Evolutionary conservation across 23 tunicate species (phyloP).

Genomic region (Trididemnum clinides): DNA sequence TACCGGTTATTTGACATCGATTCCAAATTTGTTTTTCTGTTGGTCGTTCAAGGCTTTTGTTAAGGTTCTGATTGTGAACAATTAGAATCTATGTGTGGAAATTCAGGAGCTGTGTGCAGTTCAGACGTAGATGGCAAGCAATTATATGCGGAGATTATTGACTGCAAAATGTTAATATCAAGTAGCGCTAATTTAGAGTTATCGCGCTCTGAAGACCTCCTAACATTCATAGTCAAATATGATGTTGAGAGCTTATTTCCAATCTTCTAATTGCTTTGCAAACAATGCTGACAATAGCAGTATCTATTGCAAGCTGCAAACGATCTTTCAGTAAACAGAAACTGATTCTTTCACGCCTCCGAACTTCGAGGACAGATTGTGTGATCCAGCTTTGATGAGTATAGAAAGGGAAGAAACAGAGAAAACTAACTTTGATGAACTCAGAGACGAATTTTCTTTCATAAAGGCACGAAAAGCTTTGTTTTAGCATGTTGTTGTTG

Average conservation of each 20-base stretch:
- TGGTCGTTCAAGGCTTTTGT: neutral
- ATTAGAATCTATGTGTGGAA: neutral
- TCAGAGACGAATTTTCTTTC: no score
- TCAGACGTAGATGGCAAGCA: no score
- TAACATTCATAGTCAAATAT: constrained; percentile 8
- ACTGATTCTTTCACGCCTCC: no score
- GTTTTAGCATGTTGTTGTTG: no score
- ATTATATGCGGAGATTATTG: no score
- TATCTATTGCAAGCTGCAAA: neutral
- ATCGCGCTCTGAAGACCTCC: constrained; percentile 13
- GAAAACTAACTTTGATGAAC: no score
- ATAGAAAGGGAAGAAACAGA: no score
- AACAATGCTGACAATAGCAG: constrained; percentile 8
- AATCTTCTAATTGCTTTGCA: neutral
- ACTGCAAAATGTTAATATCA: no score
- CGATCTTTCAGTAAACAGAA: neutral
- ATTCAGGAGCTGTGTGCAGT: neutral
- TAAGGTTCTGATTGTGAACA: neutral
- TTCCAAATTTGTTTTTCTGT: constrained; percentile 2
- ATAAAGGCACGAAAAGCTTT: no score
- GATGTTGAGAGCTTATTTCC: neutral
- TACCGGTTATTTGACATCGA: constrained; percentile 4
- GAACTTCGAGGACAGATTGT: no score
- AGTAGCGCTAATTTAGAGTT: neutral
- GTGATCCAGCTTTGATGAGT: no score